Conservation (phyloP, 2,888 invertebrate species). For the Nudaria mundana region DNA sequence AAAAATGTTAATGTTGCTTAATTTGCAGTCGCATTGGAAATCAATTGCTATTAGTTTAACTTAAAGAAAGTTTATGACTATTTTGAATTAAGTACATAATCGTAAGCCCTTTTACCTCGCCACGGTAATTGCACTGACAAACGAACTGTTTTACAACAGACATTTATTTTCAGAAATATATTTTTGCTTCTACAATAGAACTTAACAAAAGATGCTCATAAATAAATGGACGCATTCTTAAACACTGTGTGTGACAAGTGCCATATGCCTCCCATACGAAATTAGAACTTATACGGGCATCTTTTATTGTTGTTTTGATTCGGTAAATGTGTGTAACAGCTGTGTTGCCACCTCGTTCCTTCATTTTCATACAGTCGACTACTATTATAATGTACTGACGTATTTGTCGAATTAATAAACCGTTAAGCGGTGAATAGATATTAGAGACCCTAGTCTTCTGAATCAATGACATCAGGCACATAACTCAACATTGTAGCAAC, state of each 20-base stretch:
- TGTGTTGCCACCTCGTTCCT: conserved; percentile 45
- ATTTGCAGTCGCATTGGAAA: too few species aligned
- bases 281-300: conserved; percentile 67
- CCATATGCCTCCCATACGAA: conserved; percentile 62
- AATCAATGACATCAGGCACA: conserved; percentile 70
- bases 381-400: conserved; percentile 11
- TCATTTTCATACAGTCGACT: conserved; percentile 41
- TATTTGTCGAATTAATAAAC: conserved; percentile 37
- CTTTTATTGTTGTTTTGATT: conserved; percentile 63
- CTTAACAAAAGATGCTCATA: conserved; percentile 50
- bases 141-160: conserved; percentile 7
- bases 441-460: conserved; percentile 44
- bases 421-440: conserved; percentile 42
- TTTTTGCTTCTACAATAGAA: conserved; percentile 30
- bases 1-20: background rate
- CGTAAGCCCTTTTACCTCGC: background rate
- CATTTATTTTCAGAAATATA: conserved; percentile 18
- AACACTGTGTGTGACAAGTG: conserved; percentile 56
- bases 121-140: conserved; percentile 11
- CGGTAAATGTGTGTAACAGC: conserved; percentile 62
- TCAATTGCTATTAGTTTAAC: background rate
- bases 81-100: conserved; percentile 3
- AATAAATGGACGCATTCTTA: conserved; percentile 49
- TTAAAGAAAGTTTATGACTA: conserved; percentile 1
- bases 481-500: conserved; percentile 64